A percentile compares a stretch with the other conserved stretches of the same genome.
Evolutionary conservation across 2,797 vertebrate genomes (phyloP).

Genomic region (Chrysocyon brachyurus): DNA sequence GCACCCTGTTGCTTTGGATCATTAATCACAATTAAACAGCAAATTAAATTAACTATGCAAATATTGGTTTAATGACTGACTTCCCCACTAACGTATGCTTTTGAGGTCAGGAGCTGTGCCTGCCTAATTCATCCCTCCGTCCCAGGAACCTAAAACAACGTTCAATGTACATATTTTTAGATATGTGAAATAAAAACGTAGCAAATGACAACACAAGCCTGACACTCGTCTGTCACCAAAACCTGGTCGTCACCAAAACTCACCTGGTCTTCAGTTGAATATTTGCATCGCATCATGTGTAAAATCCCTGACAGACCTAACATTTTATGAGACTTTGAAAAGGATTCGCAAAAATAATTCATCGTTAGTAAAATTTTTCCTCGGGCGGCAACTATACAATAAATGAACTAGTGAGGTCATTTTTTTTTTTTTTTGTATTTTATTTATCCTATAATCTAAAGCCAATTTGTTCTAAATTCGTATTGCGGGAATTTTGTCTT

Average conservation of each 20-base stretch:
- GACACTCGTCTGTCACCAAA: not conserved
- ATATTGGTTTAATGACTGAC: slow-evolving; percentile 75
- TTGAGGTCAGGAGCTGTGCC: slow-evolving; percentile 34
- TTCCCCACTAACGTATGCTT: not conserved
- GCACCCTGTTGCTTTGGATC: slow-evolving; percentile 64
- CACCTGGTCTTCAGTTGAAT: not conserved
- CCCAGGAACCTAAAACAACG: not conserved
- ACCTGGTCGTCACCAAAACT: not conserved
- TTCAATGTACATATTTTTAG: not conserved
- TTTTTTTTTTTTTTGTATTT: not conserved
- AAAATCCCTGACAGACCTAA: not conserved
- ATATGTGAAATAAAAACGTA: slow-evolving; percentile 13
- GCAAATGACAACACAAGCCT: not conserved
- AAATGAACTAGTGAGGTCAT: not conserved
- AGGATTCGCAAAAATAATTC: not conserved
- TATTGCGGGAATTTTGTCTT: not conserved
- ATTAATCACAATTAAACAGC: slow-evolving; percentile 79
- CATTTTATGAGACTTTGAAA: not conserved
- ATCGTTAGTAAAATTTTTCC: not conserved
- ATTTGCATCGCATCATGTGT: not conserved
- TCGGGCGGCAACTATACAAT: not conserved
- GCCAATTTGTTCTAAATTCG: not conserved
- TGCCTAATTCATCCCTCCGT: not conserved
- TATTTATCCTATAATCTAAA: slow-evolving; percentile 28
- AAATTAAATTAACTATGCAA: slow-evolving; percentile 79